Evolutionary conservation across 2,888 invertebrate genomes (phyloP).

Genomic region (Sinhomidia bicolor): DNA sequence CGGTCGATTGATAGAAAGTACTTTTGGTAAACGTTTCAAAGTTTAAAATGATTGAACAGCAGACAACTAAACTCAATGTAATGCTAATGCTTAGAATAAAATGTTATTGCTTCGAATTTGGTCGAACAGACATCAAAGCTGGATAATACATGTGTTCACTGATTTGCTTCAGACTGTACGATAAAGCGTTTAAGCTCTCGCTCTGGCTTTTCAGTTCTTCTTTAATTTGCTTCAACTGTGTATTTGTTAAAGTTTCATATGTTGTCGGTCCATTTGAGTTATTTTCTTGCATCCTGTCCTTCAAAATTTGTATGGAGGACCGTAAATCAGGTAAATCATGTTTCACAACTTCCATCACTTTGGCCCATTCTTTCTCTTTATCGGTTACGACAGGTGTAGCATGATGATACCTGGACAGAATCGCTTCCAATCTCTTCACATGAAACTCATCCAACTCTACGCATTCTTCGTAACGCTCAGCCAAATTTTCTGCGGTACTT

Average conservation of each 20-base stretch:
- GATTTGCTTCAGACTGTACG: slow-evolving; percentile 64
- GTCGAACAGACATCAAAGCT: slow-evolving; percentile 58
- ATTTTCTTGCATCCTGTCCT: slow-evolving; percentile 50
- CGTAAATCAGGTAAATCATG: slow-evolving; percentile 64
- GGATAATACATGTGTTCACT: slow-evolving; percentile 65
- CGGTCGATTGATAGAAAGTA: neutral
- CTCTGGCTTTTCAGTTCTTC: slow-evolving; percentile 59
- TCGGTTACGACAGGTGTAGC: slow-evolving; percentile 74
- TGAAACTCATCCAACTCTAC: slow-evolving; percentile 70
- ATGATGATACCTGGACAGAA: slow-evolving; percentile 72
- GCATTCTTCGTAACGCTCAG: slow-evolving; percentile 75
- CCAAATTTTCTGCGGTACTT: slow-evolving; percentile 71
- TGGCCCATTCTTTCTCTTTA: slow-evolving; percentile 75
- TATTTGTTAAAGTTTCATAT: slow-evolving; percentile 39
- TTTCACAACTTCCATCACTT: slow-evolving; percentile 63
- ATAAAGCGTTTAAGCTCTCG: slow-evolving; percentile 58
- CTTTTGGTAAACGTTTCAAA: too few relatives aligned
- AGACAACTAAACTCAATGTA: too few relatives aligned
- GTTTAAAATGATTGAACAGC: too few relatives aligned
- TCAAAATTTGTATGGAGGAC: slow-evolving; percentile 41
- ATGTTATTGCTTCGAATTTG: slow-evolving; percentile 17
- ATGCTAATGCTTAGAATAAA: too few relatives aligned
- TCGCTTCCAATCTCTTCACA: slow-evolving; percentile 71
- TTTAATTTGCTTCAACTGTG: slow-evolving; percentile 57
- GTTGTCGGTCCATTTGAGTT: neutral